Percentiles rank a stretch among this genome's conserved stretches.
phyloP scores from a whole-genome alignment of 2,113 vertebrate species.

The Rhagologus leucostigma region DNA sequence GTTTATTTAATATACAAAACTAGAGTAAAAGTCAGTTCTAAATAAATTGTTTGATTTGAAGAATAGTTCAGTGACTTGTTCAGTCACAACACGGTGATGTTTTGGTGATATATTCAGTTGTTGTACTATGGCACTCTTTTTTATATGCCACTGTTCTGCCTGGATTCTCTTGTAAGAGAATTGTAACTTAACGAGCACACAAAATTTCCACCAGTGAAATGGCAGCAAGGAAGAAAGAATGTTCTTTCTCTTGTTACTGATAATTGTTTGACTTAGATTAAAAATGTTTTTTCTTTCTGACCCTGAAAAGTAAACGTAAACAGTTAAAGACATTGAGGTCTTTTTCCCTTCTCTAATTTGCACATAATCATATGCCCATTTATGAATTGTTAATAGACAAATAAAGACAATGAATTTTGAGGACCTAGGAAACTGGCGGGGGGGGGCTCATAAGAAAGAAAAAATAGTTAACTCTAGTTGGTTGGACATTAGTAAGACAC shows the following conservation, averaged over 20 bases:
- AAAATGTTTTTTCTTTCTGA: background rate
- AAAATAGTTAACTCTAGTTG: background rate
- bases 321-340: background rate
- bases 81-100: background rate
- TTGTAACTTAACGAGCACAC: background rate
- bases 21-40: background rate
- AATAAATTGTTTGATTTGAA: slow-evolving; percentile 24
- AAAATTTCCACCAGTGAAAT: background rate
- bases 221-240: background rate
- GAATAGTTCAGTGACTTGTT: background rate
- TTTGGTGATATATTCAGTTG: background rate
- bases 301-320: background rate
- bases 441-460: background rate
- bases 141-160: background rate
- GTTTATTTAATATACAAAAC: slow-evolving; percentile 15
- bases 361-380: background rate
- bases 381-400: background rate
- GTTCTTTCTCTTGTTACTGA: background rate
- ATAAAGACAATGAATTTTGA: background rate
- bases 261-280: background rate
- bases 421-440: background rate
- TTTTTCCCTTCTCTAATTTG: background rate
- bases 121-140: background rate
- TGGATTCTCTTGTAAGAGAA: background rate
- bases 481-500: background rate